A percentile compares a stretch with the other conserved stretches of the same genome.
Evolutionary conservation across 1,140 invertebrate genomes (phyloP).

Genomic region (Mizuhopecten yessoensis): DNA sequence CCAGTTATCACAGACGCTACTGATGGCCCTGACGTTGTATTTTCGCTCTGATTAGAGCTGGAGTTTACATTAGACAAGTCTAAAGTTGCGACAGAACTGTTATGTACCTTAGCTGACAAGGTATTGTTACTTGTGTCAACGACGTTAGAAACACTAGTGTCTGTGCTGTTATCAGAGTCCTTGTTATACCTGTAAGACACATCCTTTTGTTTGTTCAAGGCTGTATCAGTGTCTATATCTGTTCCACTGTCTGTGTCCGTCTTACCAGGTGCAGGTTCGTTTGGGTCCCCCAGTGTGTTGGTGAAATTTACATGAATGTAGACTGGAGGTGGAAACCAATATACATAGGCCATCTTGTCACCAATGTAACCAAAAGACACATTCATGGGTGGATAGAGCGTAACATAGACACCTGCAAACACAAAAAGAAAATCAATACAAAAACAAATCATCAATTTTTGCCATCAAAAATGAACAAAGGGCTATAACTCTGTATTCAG

Average conservation of each 20-base stretch:
- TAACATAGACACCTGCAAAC: neutral
- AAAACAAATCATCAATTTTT: too few species aligned
- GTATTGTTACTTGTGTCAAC: neutral
- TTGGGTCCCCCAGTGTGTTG: neutral
- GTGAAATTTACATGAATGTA: neutral
- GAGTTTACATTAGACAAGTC: neutral
- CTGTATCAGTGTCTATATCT: neutral
- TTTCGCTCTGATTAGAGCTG: neutral
- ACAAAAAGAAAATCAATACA: too few species aligned
- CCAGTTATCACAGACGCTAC: neutral
- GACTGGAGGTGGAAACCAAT: neutral
- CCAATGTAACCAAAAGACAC: neutral
- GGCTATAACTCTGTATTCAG: too few species aligned
- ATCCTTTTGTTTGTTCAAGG: neutral
- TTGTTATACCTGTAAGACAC: neutral
- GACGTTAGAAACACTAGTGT: neutral
- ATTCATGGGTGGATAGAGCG: slow-evolving; percentile 8
- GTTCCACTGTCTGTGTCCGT: neutral
- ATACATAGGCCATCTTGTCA: neutral
- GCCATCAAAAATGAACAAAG: too few species aligned
- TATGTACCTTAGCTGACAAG: too few species aligned
- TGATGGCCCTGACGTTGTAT: neutral
- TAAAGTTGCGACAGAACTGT: neutral
- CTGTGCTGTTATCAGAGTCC: neutral
- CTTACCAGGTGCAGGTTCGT: neutral